These are phyloP conservation scores for Catostomus latipinnis DNA, from an alignment of 2,797 vertebrate species.

Conservation along the genomic window DNA sequence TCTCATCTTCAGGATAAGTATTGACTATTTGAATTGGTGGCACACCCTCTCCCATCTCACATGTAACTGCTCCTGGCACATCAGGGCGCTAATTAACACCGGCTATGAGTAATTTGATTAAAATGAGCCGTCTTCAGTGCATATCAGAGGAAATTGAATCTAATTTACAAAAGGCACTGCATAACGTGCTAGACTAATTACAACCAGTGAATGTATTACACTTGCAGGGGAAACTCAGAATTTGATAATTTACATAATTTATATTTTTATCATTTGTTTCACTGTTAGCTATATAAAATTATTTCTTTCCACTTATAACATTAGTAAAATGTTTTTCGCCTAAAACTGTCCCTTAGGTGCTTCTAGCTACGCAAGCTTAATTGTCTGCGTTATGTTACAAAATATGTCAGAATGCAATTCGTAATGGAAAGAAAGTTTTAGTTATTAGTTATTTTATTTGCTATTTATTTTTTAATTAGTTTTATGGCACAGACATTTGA, in stretches of 20 bases:
- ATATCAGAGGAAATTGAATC: constrained; percentile 49
- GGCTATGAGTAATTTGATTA: constrained; percentile 58
- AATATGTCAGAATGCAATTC: no score
- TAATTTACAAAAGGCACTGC: constrained; percentile 42
- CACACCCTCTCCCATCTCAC: constrained; percentile 13
- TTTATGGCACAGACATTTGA: no score
- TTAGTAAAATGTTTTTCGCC: no score
- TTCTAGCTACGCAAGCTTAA: no score
- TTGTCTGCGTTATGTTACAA: no score
- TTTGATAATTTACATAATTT: background rate
- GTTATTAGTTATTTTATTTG: no score
- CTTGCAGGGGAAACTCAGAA: constrained; percentile 16
- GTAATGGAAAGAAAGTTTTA: no score
- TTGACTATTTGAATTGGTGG: constrained; percentile 40
- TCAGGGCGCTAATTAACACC: constrained; percentile 59
- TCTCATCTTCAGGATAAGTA: constrained; percentile 34
- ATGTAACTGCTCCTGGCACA: constrained; percentile 37
- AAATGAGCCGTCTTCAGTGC: constrained; percentile 48
- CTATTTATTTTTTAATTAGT: no score
- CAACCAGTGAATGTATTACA: constrained; percentile 34
- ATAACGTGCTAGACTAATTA: constrained; percentile 30
- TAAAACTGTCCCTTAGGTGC: no score
- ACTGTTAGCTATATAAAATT: constrained; percentile 3
- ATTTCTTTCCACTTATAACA: background rate
- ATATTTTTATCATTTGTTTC: background rate